These are phyloP conservation scores for Forbesichthys agassizii DNA, from an alignment of 2,113 vertebrate genomes.

Conservation along the genomic window DNA sequence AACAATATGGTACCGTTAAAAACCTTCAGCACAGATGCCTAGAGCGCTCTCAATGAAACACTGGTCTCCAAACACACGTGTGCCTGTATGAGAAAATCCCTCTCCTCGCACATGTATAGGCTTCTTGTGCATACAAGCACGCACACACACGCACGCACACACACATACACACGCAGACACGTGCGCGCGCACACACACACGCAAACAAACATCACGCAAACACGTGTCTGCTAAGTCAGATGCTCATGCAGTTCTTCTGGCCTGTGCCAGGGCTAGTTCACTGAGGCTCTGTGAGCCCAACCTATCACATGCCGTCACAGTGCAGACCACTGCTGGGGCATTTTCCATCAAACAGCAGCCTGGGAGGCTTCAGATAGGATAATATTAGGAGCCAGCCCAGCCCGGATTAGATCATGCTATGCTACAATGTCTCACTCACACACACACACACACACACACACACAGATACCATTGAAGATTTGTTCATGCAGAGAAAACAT, in stretches of 20 bases:
- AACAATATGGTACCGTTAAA: not conserved
- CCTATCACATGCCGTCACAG: constrained; percentile 52
- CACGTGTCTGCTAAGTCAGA: constrained; percentile 51
- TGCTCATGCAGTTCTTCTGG: constrained; percentile 63
- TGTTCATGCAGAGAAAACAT: no score
- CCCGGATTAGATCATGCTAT: constrained; percentile 35
- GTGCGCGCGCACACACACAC: not conserved
- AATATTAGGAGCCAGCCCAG: constrained; percentile 32
- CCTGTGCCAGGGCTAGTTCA: constrained; percentile 37
- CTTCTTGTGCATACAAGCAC: constrained; percentile 25
- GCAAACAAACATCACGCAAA: not conserved
- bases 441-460: constrained; percentile 5
- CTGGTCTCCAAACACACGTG: constrained; percentile 38
- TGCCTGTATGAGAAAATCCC: constrained; percentile 50
- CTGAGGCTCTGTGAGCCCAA: constrained; percentile 47
- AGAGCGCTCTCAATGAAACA: not conserved
- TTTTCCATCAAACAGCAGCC: constrained; percentile 65
- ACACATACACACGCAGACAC: not conserved
- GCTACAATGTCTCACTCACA: not conserved
- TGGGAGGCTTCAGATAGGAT: constrained; percentile 53
- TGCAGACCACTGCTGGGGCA: constrained; percentile 16
- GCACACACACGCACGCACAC: constrained; percentile 1
- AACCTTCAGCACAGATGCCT: not conserved
- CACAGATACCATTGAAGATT: not conserved
- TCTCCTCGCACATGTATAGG: constrained; percentile 42